Evolutionary conservation across 2,113 vertebrate genomes (phyloP), one percentile per base, ranked within the genome.

Genomic region (Indri indri): DNA sequence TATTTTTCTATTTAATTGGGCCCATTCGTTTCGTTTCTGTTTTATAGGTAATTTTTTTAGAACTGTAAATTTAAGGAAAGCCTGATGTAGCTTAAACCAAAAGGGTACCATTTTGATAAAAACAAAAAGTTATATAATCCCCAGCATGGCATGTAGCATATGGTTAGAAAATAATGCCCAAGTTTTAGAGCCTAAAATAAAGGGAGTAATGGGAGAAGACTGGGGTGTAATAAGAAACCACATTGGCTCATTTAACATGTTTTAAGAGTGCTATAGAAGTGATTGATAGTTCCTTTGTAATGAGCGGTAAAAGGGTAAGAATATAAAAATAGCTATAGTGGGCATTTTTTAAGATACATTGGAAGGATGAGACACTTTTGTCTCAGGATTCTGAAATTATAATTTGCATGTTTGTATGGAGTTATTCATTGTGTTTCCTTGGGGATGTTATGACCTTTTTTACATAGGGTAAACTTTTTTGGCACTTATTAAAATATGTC

Each of bases 51-150:
- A 90, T 88, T 91, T 89, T 97, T 97, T 97, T 88, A 70, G 94
- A 96, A 96, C 92, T 97, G 30, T 95, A 95, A 97, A 96, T 97
- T 96, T 97, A 97, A 93, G 88, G 88, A 97, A 98, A 93, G 65
- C 71, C 88, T 94, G 45, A 70, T 92, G 87, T 93, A 93, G 65
- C 76, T 84, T 88, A 97, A 97, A 95, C 96, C 97, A 93, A 95
- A 96, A 87, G 97, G 93, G 97, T 93, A 81, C 79, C 91, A 82
- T 97, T 98, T 97, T 95, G 97, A 96, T 97, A 95, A 97, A 97
- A 98, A 97, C 93, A 95, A 93, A 91, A 98, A 97, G 79, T 95
- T 97, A 74, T 93, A 84, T 90, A 97, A 94, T 93, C 91, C 97
- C 97, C 93, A 93, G 82, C 76, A 93, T 95, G 74, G 83, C 68